Evolutionary conservation across 92 coral and sea anemone species (phyloP).

Genomic region (Metridium senile): DNA sequence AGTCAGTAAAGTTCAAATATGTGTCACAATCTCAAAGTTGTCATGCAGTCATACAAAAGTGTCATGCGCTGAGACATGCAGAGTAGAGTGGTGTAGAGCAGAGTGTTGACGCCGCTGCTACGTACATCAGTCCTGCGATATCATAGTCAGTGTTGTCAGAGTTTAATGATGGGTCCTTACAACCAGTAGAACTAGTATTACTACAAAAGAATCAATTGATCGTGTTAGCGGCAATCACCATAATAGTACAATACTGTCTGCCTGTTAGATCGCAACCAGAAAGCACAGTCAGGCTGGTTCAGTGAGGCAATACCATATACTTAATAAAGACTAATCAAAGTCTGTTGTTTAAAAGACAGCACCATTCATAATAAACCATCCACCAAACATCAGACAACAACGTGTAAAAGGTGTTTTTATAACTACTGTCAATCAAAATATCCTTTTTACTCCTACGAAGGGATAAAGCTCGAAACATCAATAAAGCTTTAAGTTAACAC

Average conservation of each 20-base stretch:
- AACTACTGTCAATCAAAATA: no score
- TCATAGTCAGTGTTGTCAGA: constrained; percentile 47
- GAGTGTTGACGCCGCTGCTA: constrained; percentile 39
- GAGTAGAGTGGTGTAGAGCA: constrained; percentile 18
- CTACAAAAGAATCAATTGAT: constrained; percentile 29
- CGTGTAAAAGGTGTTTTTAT: no score
- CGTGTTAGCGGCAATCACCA: constrained; percentile 1
- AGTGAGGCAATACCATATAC: background rate
- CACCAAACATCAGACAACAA: no score
- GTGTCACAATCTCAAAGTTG: constrained; percentile 11
- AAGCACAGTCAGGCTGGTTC: background rate
- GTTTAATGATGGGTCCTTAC: constrained; percentile 43
- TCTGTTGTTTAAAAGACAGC: no score
- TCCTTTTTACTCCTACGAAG: no score
- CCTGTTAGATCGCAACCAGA: constrained; percentile 7
- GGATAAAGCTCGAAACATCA: no score
- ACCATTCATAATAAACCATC: no score
- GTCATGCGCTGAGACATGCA: constrained; percentile 11
- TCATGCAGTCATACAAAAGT: constrained; percentile 21
- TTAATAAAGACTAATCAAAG: background rate
- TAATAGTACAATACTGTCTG: background rate
- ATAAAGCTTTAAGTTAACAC: no score
- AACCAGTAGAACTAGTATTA: constrained; percentile 45
- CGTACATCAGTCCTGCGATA: constrained; percentile 74
- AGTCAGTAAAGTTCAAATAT: no score